Evolutionary conservation across 2,113 vertebrate species (phyloP).

Genomic region (Nyctereutes procyonoides): DNA sequence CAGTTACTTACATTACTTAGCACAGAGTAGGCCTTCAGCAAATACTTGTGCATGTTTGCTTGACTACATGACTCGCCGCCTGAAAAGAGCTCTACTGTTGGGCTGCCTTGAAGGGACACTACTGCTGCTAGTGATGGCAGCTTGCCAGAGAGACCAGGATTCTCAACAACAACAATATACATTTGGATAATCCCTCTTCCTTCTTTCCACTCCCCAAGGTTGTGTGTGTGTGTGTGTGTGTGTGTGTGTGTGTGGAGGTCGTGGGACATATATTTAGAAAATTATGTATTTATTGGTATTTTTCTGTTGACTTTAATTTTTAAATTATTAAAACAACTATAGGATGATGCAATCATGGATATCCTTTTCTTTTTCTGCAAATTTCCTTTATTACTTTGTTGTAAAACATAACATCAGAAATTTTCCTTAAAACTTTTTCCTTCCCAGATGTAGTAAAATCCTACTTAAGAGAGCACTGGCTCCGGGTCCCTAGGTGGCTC

Average conservation of each 20-base stretch:
- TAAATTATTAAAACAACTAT: slow-evolving; percentile 12
- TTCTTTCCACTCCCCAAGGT: not conserved
- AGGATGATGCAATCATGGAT: not conserved
- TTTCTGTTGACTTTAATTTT: slow-evolving; percentile 4
- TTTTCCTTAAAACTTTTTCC: slow-evolving; percentile 11
- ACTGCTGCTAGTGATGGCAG: not conserved
- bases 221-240: not conserved
- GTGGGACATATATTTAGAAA: not conserved
- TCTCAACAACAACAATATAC: not conserved
- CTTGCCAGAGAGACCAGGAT: not conserved
- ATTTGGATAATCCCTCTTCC: not conserved
- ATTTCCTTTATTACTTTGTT: slow-evolving; percentile 42
- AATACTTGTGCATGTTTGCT: not conserved
- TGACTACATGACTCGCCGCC: not conserved
- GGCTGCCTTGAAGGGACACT: not conserved
- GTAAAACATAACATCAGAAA: not conserved
- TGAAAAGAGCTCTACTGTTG: not conserved
- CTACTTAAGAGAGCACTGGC: not conserved
- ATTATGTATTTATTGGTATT: not conserved
- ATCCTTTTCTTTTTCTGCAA: not conserved
- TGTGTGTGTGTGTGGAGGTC: not conserved
- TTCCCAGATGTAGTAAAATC: not conserved
- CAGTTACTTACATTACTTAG: not conserved
- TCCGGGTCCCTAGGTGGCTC: not conserved
- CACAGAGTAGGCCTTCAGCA: not conserved